These are phyloP conservation scores for Serranus cabrilla DNA, from an alignment of 2,797 vertebrate species.

Conservation along the genomic window DNA sequence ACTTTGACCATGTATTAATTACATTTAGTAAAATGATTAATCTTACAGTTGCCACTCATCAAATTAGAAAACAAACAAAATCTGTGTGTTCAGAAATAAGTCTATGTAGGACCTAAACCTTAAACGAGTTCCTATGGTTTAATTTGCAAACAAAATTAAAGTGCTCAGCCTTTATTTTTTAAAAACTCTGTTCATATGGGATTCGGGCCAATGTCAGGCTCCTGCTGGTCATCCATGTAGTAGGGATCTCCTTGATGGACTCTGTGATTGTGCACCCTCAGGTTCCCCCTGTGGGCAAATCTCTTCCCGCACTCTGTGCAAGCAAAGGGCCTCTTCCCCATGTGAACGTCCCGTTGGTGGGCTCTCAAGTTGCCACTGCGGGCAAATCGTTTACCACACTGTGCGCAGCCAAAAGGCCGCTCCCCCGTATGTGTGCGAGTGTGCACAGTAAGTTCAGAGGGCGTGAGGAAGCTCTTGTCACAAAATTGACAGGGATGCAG, in stretches of 20 bases:
- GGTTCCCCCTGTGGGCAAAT: slow-evolving; percentile 84
- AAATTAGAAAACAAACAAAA: slow-evolving; percentile 6
- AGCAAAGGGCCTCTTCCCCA: slow-evolving; percentile 85
- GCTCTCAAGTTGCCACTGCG: slow-evolving; percentile 83
- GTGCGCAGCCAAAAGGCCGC: slow-evolving; percentile 81
- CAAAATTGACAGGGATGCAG: slow-evolving; percentile 84
- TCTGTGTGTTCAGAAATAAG: slow-evolving; percentile 9
- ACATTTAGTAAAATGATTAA: background rate
- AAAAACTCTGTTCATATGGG: slow-evolving; percentile 51
- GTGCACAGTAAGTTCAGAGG: slow-evolving; percentile 83
- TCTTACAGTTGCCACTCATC: background rate
- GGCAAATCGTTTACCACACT: slow-evolving; percentile 84
- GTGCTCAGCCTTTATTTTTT: slow-evolving; percentile 14
- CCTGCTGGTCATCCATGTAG: slow-evolving; percentile 76
- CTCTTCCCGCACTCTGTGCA: slow-evolving; percentile 84
- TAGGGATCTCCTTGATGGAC: slow-evolving; percentile 83
- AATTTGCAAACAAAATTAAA: slow-evolving; percentile 28
- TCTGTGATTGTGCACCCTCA: slow-evolving; percentile 84
- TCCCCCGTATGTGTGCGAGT: slow-evolving; percentile 84
- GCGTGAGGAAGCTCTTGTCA: slow-evolving; percentile 85
- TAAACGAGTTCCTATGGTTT: background rate
- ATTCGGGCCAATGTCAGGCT: slow-evolving; percentile 68
- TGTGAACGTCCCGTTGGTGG: slow-evolving; percentile 85
- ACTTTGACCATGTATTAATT: slow-evolving; percentile 22
- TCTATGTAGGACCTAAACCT: background rate